These are phyloP conservation scores for Drosophila gunungcola DNA, from an alignment of 1,140 invertebrate species.

Conservation along the genomic window DNA sequence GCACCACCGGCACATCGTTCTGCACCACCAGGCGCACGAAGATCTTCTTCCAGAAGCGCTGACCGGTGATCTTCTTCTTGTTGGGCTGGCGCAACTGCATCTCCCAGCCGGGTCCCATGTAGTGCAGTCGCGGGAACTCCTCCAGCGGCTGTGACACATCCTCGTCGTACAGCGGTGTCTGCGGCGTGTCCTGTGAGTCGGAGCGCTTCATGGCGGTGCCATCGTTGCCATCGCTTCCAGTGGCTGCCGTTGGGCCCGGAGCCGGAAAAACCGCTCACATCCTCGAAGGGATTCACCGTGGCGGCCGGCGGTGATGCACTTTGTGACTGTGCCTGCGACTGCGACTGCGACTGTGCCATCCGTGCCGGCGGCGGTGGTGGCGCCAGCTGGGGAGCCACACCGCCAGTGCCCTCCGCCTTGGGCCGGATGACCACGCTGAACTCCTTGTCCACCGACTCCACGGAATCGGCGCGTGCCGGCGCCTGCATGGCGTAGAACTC, in stretches of 20 bases:
- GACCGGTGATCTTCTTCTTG: constrained; percentile 99
- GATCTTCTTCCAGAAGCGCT: constrained; percentile 99
- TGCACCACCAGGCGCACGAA: constrained; percentile 92
- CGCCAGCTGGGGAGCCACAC: constrained; percentile 88
- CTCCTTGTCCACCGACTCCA: constrained; percentile 89
- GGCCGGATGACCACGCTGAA: constrained; percentile 86
- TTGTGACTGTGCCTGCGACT: constrained; percentile 46
- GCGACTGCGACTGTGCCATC: constrained; percentile 65
- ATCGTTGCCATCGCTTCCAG: no score
- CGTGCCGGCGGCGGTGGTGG: constrained; percentile 90
- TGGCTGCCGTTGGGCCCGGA: constrained; percentile 42
- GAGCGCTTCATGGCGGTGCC: constrained; percentile 84
- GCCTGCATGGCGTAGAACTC: constrained; percentile 92
- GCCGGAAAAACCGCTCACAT: constrained; percentile 84
- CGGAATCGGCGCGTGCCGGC: constrained; percentile 89
- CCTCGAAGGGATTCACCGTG: constrained; percentile 90
- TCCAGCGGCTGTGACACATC: constrained; percentile 96
- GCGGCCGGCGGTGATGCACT: constrained; percentile 86
- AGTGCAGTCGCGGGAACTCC: constrained; percentile 93
- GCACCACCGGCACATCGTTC: constrained; percentile 93
- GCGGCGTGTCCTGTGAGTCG: constrained; percentile 92
- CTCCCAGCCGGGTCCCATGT: constrained; percentile 96
- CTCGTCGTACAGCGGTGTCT: constrained; percentile 97
- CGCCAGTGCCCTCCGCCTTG: constrained; percentile 85
- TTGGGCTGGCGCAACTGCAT: constrained; percentile 98